Evolutionary conservation across 2,888 invertebrate species (phyloP), one percentile per base, ranked within the genome.

Genomic region (Sesamia inferens): DNA sequence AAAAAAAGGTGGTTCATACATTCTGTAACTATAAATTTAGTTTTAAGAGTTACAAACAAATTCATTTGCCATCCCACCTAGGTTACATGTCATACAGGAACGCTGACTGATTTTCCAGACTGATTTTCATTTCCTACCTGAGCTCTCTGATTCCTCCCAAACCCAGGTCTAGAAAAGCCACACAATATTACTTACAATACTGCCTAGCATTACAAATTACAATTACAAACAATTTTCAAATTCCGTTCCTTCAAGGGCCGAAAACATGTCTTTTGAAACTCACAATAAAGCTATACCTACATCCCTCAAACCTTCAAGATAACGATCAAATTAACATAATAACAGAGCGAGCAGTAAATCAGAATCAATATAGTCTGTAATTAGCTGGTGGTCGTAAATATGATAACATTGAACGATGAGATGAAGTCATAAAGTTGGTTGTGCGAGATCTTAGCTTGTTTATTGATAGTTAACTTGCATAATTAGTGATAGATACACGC

Each of bases 321-420:
- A 31, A 59, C 59, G 44, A 59, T n/a, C 31, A 65, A 65, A 68
- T 78, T 74, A 79, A 54, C 69, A 66, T 78, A 58, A 62, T 44
- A 74, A 65, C 51, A 10, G 39, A 74, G n/a, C 1, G 8, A 47
- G 61, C 22, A 0, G 79, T 79, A 78, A 78, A 74, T 74, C 47
- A 57, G 44, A 76, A 71, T 67, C 66, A 80, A 0, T 1, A 0
- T 0, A 0, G 6, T 0, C 65, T 31, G 55, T 64, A 76, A 79
- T 79, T 80, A 80, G 71, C 48, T 55, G 10, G 16, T 11, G 44
- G 63, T 80, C 44, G 48, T 79, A 71, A 80, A 79, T 75, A 59
- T 55, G 76, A 79, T 79, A 80, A 59, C 81, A 80, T 80, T 79
- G 58, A 76, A 80, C 80, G 48, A 57, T 58, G 47, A 42, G 13